Evolutionary conservation across 2,113 vertebrate species (phyloP), one percentile per base, ranked within the genome.

Genomic region (Geococcyx californianus): DNA sequence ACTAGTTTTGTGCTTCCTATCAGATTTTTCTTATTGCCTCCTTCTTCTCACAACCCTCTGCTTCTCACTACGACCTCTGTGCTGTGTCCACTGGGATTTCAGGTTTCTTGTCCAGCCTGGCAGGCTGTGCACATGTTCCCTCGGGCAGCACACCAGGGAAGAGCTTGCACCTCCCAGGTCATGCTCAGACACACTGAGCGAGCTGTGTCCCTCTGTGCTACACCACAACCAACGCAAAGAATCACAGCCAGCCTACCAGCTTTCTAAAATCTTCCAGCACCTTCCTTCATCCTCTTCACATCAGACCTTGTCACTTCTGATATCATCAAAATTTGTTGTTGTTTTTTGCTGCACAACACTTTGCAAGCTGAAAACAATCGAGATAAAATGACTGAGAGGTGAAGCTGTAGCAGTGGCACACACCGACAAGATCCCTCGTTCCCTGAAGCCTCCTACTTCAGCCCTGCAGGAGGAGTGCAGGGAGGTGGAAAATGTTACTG

Each of bases 221-320:
- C 13, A n/a, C 23, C 11, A 34, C 9, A 28, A 8, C 24, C 3
- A 1, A 4, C 2, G 7, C 4, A 68, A 5, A 54, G 14, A 44
- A 25, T 10, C 5, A 6, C 4, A 44, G n/a, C 16, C 19, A 49
- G 16, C 9, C 24, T 31, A 33, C 4, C 31, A 54, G 31, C 36
- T 70, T 68, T 54, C 72, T 40, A 51, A 70, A 74, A 45, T 77
- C 51, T 17, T 62, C 26, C 54, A 51, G 23, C 74, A 16, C 11
- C 44, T 73, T 26, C 23, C 38, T 63, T 87, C 21, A 34, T 6
- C 6, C 4, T 9, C 52, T 55, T 87, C 47, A 56, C 10, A 21
- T 47, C 44, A 68, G 44, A 76, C 24, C 29, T 79, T 59, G 26
- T 34, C 56, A 28, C n/a, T 44, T 10, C n/a, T 51, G 8, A 2